Evolutionary conservation across 2,797 vertebrate genomes (phyloP), one percentile per base, ranked within the genome.

Genomic region (Luscinia luscinia): DNA sequence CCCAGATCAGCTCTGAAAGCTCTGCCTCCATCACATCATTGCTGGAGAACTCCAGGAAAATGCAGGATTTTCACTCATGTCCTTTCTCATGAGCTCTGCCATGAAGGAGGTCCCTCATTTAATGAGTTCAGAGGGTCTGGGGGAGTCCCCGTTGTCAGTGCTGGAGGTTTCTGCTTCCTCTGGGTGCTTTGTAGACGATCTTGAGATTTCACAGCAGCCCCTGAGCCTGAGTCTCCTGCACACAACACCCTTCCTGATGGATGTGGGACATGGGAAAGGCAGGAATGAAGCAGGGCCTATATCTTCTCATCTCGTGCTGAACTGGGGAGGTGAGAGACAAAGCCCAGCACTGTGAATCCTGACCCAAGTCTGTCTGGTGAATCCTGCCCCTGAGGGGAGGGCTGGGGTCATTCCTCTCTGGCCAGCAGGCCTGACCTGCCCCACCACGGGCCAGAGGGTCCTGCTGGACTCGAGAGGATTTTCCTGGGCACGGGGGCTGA

Each of bases 101-200:
- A 51, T 28, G 9, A 51, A 28, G 17, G 16, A 17, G 27, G 17
- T 28, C 9, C 28, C 27, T 17, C 49, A 52, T 52, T 49, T 30
- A n/a, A 16, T 0, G 7, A 48, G 28, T 16, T 19, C n/a, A 72
- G 54, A 59, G n/a, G 17, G 19, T 61, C 36, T 5, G 18, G 43
- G 54, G n/a, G 15, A 66, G 7, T 12, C 4, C 1, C 4, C 4
- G 32, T 59, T 28, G 59, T 10, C 34, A 46, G 1, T 0, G 0
- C 5, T 61, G 30, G 40, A 67, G 2, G 3, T 34, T 51, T 46
- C 41, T 80, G 28, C 54, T 45, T 75, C 38, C 24, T n/a, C 45
- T 59, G 66, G 14, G 27, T 34, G 43, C 11, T 81, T 49, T 62
- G 52, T 21, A 48, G 41, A 21, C 64, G 30, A 63, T 34, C 8